Evolutionary conservation across 2,888 invertebrate species (phyloP), one percentile per base, ranked within the genome.

Genomic region (Brenthis hecate): DNA sequence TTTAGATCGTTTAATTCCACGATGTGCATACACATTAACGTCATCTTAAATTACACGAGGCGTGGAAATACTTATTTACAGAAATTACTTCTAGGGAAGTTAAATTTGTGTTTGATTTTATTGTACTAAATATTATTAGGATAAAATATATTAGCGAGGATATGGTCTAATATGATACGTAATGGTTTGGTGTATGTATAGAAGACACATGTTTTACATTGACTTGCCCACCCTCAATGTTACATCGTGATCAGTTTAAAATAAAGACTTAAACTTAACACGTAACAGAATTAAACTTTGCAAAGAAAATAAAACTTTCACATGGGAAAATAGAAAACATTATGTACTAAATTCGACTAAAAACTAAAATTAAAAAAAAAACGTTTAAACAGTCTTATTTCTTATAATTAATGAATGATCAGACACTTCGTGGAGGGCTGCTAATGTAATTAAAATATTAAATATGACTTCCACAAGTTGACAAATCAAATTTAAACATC

Each of bases 1-100:
- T 60, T 60, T 60, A 60, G 50, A 50, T 50, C 60, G 50, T 60
- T 60, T 60, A 60, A 60, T 60, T 60, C 60, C 60, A 60, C 60
- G 60, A 60, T 60, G 60, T 60, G 60, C 60, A 60, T 60, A 60
- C 58, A 50, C 58, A 50, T 60, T 60, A 60, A 60, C 50, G 60
- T 60, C 60, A 13, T 28, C 60, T 60, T 60, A 60, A 60, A 60
- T 60, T 50, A 50, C 60, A 50, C 6, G 48, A 60, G 50, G 60
- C 60, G 60, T 28, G 48, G 60, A 60, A 60, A 60, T 60, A 50
- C n/a, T 50, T 28, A 60, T 60, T 60, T 50, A 60, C n/a, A 23
- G 50, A 32, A 60, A 60, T 43, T 11, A 43, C 48, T 60, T 60
- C 58, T 60, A 60, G 14, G 28, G 48, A 50, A 43, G 36, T 43